phyloP scores from a whole-genome alignment of 1,140 invertebrate species.

The Acromyrmex charruanus region DNA sequence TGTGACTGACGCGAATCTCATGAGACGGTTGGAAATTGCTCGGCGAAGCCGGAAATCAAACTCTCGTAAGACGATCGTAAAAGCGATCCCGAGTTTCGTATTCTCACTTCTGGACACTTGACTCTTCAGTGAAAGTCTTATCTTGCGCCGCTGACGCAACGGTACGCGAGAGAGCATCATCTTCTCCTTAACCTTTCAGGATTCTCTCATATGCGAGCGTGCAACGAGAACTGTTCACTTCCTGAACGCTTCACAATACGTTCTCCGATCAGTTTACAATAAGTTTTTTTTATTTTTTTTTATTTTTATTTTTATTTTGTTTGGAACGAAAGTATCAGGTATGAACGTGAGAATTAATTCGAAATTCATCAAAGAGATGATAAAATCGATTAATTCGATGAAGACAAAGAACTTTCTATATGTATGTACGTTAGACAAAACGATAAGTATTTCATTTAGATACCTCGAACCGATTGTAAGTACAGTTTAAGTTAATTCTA shows the following conservation, averaged over 20 bases:
- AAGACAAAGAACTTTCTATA: not conserved
- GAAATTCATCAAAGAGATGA: slow-evolving; percentile 11
- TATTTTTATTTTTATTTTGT: not conserved
- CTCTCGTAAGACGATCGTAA: slow-evolving; percentile 29
- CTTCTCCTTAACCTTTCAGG: slow-evolving; percentile 80
- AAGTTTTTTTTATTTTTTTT: not conserved
- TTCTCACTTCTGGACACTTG: slow-evolving; percentile 2
- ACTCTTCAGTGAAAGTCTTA: slow-evolving; percentile 80
- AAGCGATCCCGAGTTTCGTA: slow-evolving; percentile 39
- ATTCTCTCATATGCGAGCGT: not conserved
- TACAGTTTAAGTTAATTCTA: slow-evolving; percentile 7
- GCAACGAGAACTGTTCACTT: slow-evolving; percentile 16
- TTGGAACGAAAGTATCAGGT: not conserved
- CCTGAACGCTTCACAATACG: slow-evolving; percentile 25
- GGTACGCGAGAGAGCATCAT: slow-evolving; percentile 69
- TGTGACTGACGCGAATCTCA: slow-evolving; percentile 32
- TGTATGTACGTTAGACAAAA: not conserved
- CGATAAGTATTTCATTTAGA: slow-evolving; percentile 1
- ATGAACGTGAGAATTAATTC: not conserved
- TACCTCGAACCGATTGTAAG: not conserved
- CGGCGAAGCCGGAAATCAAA: slow-evolving; percentile 39
- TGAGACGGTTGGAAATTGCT: not conserved
- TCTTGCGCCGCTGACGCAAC: slow-evolving; percentile 78
- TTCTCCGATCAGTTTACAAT: not conserved
- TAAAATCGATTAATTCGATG: not conserved